Evolutionary conservation across 2,797 vertebrate genomes (phyloP).

Genomic region (Catharus ustulatus): DNA sequence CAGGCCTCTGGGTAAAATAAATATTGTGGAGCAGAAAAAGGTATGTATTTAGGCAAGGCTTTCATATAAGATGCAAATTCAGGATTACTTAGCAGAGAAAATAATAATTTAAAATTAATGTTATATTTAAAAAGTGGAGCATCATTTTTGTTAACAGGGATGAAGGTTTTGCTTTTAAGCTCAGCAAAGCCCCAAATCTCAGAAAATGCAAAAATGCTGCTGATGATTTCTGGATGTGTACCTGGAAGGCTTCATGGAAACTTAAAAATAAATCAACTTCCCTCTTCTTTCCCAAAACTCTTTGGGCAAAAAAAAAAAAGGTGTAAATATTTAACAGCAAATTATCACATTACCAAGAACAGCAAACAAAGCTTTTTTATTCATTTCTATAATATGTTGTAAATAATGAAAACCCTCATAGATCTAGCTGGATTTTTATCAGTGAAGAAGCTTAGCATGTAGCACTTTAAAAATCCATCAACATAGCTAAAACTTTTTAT

Average conservation of each 20-base stretch:
- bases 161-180: conserved; percentile 13
- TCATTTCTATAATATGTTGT: background rate
- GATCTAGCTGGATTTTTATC: background rate
- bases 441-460: background rate
- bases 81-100: conserved; percentile 19
- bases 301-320: background rate
- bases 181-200: conserved; percentile 8
- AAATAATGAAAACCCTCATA: conserved; percentile 34
- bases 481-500: background rate
- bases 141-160: background rate
- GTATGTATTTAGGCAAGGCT: background rate
- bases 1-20: background rate
- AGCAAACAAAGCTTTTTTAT: conserved; percentile 38
- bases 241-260: conserved; percentile 24
- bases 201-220: conserved; percentile 2
- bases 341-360: conserved; percentile 41
- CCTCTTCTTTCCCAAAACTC: background rate
- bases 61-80: conserved; percentile 11
- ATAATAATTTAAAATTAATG: background rate
- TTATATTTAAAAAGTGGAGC: background rate
- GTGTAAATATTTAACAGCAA: conserved; percentile 58
- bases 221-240: background rate
- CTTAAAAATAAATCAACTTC: conserved; percentile 33
- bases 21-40: background rate
- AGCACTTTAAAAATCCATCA: conserved; percentile 22